Percentiles rank a stretch among this genome's conserved stretches.
Evolutionary conservation across 2,888 invertebrate genomes (phyloP).

Genomic region (Protonemura montana): DNA sequence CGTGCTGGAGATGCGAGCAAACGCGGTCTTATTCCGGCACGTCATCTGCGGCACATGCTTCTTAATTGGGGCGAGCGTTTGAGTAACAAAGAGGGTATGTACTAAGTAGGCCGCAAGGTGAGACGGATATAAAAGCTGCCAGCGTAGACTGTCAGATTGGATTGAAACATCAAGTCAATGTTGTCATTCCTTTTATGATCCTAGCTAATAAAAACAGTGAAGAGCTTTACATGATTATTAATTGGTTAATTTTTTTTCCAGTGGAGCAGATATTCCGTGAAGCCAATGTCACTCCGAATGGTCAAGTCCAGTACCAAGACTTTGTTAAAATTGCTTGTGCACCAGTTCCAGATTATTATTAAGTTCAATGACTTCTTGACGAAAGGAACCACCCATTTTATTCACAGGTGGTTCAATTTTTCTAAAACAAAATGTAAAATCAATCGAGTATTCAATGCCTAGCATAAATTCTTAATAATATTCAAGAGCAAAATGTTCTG

Average conservation of each 20-base stretch:
- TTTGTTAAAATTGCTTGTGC: conserved; percentile 93
- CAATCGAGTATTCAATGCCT: no score
- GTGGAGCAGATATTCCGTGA: conserved; percentile 92
- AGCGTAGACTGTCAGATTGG: no score
- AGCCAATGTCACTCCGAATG: conserved; percentile 83
- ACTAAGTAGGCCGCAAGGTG: conserved; percentile 44
- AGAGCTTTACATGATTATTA: not conserved
- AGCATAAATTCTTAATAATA: no score
- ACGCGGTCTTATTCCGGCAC: conserved; percentile 78
- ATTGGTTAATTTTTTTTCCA: conserved; percentile 48
- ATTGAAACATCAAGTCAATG: no score
- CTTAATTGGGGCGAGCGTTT: conserved; percentile 93
- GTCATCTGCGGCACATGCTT: conserved; percentile 84
- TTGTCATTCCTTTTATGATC: no score
- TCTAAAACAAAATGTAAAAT: no score
- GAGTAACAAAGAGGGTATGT: conserved; percentile 69
- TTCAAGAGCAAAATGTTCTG: no score
- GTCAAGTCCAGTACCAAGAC: conserved; percentile 86
- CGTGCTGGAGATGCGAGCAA: conserved; percentile 81
- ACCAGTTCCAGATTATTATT: conserved; percentile 92
- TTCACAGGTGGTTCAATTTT: no score
- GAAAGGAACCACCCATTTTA: no score
- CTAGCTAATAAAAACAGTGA: no score
- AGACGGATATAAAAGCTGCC: no score
- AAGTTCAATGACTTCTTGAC: conserved; percentile 51